Evolutionary conservation across 1,140 invertebrate genomes (phyloP).

Genomic region (Campoletis sonorensis): DNA sequence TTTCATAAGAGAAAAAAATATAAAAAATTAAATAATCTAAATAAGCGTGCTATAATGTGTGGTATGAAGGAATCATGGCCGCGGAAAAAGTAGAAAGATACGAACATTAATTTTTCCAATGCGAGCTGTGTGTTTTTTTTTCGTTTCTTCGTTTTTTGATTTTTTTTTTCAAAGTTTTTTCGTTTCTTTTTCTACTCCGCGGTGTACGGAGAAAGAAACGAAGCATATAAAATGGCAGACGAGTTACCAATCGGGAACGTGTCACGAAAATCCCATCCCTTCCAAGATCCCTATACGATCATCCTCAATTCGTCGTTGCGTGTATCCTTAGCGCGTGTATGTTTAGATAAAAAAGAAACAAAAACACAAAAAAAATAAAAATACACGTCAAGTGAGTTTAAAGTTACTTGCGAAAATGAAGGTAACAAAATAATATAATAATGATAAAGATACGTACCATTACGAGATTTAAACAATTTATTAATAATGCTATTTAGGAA

Average conservation of each 20-base stretch:
- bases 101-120: constrained; percentile 4
- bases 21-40: constrained; percentile 30
- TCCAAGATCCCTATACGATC: constrained; percentile 48
- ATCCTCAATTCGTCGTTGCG: constrained; percentile 62
- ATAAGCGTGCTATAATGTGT: constrained; percentile 8
- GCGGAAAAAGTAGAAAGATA: constrained; percentile 26
- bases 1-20: constrained; percentile 10
- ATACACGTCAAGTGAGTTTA: too few species aligned
- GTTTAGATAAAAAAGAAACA: too few species aligned
- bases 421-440: constrained; percentile 11
- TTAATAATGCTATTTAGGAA: constrained; percentile 46
- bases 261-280: constrained; percentile 36
- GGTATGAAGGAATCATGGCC: constrained; percentile 1
- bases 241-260: too few species aligned
- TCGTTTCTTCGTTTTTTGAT: too few species aligned
- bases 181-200: too few species aligned
- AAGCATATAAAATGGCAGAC: too few species aligned
- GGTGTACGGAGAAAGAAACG: too few species aligned
- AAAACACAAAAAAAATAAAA: constrained; percentile 23
- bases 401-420: neutral
- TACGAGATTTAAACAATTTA: constrained; percentile 11
- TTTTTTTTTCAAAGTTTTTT: too few species aligned
- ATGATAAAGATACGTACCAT: constrained; percentile 13
- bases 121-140: too few species aligned
- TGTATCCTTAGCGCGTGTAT: constrained; percentile 61